phyloP scores from a whole-genome alignment of 2,888 invertebrate genomes.

The Idaea dimidiata region DNA sequence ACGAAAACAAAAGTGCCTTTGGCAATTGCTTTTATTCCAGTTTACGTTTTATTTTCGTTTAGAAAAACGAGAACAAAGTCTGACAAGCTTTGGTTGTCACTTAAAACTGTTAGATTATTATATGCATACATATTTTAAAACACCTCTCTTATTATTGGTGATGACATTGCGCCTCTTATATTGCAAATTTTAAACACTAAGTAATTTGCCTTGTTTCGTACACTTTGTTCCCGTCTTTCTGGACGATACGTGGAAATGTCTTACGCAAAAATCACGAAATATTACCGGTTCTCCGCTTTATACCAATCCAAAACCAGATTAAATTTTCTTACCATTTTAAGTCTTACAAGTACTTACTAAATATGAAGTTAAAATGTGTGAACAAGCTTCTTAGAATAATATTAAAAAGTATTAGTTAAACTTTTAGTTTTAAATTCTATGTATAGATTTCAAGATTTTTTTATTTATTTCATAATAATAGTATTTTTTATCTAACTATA shows the following conservation, averaged over 20 bases:
- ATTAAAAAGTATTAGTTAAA: conserved; percentile 80
- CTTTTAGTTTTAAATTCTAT: conserved; percentile 78
- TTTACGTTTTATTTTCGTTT: conserved; percentile 19
- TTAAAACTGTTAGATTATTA: not conserved
- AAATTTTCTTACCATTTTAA: conserved; percentile 38
- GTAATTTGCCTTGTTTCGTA: not conserved
- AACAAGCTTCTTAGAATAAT: conserved; percentile 78
- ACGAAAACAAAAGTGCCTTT: conserved; percentile 63
- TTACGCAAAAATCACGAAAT: conserved; percentile 37
- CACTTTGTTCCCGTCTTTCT: not conserved
- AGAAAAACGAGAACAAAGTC: conserved; percentile 48
- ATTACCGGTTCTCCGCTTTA: conserved; percentile 37
- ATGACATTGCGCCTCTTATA: too few relatives aligned
- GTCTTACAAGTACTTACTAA: conserved; percentile 71
- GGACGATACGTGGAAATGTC: not conserved
- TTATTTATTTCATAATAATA: conserved; percentile 66
- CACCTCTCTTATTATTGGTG: not conserved
- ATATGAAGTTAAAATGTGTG: conserved; percentile 80
- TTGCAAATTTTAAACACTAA: too few relatives aligned
- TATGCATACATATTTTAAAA: not conserved
- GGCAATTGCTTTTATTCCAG: conserved; percentile 40
- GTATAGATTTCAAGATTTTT: conserved; percentile 78
- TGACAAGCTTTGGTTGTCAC: conserved; percentile 33
- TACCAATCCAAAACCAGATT: conserved; percentile 25
- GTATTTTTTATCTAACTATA: conserved; percentile 76